Evolutionary conservation across 2,113 vertebrate species (phyloP).

Genomic region (Mesoclemmys tuberculata): DNA sequence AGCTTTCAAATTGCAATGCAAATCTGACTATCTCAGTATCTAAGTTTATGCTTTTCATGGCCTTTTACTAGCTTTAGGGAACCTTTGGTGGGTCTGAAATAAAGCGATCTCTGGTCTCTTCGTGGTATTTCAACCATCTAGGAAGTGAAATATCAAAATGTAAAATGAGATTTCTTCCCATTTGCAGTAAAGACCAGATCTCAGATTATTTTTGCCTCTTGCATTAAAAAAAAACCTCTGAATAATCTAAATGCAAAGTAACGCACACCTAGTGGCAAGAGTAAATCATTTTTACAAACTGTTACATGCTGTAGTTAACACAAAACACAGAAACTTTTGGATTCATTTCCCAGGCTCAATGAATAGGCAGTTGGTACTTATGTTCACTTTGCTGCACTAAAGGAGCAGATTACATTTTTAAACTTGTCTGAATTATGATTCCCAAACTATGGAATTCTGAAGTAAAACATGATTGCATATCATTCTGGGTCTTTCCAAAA

Average conservation of each 20-base stretch:
- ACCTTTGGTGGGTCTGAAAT: not conserved
- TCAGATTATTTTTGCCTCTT: not conserved
- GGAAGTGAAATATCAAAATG: not conserved
- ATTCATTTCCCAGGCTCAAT: not conserved
- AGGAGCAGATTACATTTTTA: slow-evolving; percentile 13
- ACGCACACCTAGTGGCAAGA: not conserved
- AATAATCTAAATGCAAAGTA: not conserved
- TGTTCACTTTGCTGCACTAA: slow-evolving; percentile 15
- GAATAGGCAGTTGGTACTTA: not conserved
- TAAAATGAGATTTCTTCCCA: not conserved
- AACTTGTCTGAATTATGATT: slow-evolving; percentile 2
- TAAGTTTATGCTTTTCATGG: not conserved
- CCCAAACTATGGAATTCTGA: not conserved
- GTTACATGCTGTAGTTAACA: not conserved
- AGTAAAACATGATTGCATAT: slow-evolving; percentile 28
- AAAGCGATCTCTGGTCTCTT: not conserved
- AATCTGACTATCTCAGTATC: not conserved
- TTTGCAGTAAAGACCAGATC: not conserved
- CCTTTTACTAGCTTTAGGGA: not conserved
- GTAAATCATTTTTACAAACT: not conserved
- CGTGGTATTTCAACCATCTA: not conserved
- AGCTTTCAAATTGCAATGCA: not conserved
- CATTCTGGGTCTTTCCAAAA: not conserved
- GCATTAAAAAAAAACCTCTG: not conserved
- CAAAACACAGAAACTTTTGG: not conserved